Base-by-base conservation (phyloP, 2,797 vertebrate genomes). In the Ispidina picta region DNA sequence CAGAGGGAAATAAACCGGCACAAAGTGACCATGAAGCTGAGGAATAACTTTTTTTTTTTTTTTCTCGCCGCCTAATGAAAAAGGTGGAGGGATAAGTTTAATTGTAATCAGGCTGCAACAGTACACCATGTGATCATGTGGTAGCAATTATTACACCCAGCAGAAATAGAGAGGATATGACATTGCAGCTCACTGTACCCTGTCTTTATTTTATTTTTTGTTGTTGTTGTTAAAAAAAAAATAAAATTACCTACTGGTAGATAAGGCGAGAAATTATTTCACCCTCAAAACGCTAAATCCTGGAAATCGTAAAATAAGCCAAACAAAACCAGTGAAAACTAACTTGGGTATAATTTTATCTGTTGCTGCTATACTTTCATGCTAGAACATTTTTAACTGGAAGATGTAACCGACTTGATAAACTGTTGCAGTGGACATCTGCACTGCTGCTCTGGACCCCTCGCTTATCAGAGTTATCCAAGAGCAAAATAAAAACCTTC, bases 121-220 rank as follows among this genome's bases (percentile, higher is more conserved):
- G 90, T 94, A 91, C 80, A 91, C 84, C 91, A 92, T 95, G 95
- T 89, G 87, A 94, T 96, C 94, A 95, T 96, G 89, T 96, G 96
- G 92, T 96, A 96, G 63, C 85, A 96, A 96, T 96, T 96, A 96
- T 96, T 94, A 92, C 77, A 92, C 56, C 71, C 52, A 73, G 72
- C 58, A 95, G 74, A 96, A 95, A 88, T 66, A 66, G 35, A 83
- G 85, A 93, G 64, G 41, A 89, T 90, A 85, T 79, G 46, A 72
- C 66, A 69, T 41, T 83, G 60, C 43, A 79, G 48, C 25, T 92
- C 48, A 82, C 82, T 84, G 69, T 92, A 91, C 46, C 7, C 21
- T 74, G 55, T 28, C 9, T 75, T 79, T 46, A 10, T 41, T 88
- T 65, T 33, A 31, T 29, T 23, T 23, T 14, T 5, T 13, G 12